Evolutionary conservation across 2,113 vertebrate genomes (phyloP).

Genomic region (Thamnophis sirtalis): DNA sequence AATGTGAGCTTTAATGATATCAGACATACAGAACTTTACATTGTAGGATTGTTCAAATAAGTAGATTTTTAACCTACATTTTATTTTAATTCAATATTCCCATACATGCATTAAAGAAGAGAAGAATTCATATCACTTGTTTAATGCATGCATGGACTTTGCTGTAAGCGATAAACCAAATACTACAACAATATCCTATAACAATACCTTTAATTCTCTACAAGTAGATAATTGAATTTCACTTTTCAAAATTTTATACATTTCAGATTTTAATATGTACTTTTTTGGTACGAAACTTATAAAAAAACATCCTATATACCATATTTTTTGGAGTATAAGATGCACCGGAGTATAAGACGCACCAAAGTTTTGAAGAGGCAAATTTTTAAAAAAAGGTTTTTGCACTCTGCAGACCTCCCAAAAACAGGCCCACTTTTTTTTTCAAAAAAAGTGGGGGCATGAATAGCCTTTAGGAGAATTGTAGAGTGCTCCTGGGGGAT

Average conservation of each 20-base stretch:
- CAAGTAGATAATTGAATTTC: background rate
- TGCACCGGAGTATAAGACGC: background rate
- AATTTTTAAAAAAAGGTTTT: no score
- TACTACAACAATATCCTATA: background rate
- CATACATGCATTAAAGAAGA: background rate
- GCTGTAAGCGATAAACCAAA: background rate
- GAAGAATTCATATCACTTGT: background rate
- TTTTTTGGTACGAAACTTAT: background rate
- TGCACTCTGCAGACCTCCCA: no score
- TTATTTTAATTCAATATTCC: background rate
- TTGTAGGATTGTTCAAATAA: background rate
- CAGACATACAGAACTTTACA: background rate
- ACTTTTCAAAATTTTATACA: background rate
- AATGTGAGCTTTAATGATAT: background rate
- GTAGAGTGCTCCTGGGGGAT: no score
- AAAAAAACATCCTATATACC: background rate
- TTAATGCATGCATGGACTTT: background rate
- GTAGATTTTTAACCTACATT: background rate
- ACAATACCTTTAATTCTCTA: background rate
- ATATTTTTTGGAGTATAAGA: background rate
- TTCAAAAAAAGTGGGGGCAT: no score
- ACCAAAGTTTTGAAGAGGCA: background rate
- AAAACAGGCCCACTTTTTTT: no score
- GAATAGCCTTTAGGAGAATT: no score
- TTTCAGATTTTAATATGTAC: background rate